Evolutionary conservation across 30 jellyfish, hydroid and myxozoan genomes (phyloP).

Genomic region (Cassiopea xamachana): DNA sequence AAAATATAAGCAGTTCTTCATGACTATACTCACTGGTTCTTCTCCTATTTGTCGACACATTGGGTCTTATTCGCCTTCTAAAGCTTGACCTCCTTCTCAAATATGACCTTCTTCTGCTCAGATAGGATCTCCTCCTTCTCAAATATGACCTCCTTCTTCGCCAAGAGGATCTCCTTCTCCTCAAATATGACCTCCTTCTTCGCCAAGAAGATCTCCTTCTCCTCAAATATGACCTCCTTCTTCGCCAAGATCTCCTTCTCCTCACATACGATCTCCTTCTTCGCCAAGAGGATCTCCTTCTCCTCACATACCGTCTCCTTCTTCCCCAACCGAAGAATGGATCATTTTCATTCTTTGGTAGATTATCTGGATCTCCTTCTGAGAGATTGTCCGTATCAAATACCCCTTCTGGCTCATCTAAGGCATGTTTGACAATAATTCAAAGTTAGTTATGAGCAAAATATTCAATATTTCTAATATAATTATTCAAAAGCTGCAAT

Average conservation of each 20-base stretch:
- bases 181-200: neutral
- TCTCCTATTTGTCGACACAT: neutral
- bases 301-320: neutral
- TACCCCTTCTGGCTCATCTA: neutral
- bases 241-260: neutral
- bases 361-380: neutral
- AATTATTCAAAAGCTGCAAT: no score
- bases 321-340: neutral
- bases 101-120: neutral
- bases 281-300: neutral
- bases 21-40: neutral
- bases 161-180: neutral
- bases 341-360: neutral
- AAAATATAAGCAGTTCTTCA: neutral
- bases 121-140: constrained; percentile 1
- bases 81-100: neutral
- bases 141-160: neutral
- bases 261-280: neutral
- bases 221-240: neutral
- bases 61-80: neutral
- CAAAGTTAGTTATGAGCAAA: no score
- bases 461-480: no score
- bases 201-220: neutral
- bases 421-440: neutral
- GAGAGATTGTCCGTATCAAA: neutral